These are phyloP conservation scores for Andrena chrysosceles DNA, from an alignment of 2,888 invertebrate species.

Conservation along the genomic window DNA sequence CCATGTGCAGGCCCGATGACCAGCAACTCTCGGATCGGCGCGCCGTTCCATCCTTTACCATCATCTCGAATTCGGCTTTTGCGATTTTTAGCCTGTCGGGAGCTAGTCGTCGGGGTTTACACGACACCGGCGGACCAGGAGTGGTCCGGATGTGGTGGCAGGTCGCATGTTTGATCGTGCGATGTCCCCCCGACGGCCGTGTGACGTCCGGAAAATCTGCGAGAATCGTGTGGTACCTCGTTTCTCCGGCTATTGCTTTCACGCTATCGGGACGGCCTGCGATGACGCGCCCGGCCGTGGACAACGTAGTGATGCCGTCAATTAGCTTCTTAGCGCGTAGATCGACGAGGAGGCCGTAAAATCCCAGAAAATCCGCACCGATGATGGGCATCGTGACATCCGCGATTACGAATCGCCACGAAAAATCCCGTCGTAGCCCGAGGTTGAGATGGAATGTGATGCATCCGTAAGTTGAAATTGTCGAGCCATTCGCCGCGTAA, in stretches of 20 bases:
- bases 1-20: constrained; percentile 11
- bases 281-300: neutral
- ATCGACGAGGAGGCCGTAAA: neutral
- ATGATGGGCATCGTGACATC: constrained; percentile 8
- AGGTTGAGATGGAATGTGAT: too few relatives aligned
- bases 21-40: constrained; percentile 4
- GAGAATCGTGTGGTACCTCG: neutral
- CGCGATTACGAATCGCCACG: constrained; percentile 5
- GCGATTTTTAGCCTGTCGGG: neutral
- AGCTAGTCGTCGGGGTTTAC: neutral
- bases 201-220: neutral
- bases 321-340: neutral
- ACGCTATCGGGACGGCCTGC: neutral
- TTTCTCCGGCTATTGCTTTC: neutral
- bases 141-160: constrained; percentile 7
- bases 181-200: neutral
- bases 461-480: too few relatives aligned
- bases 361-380: neutral
- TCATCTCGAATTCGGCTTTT: constrained; percentile 1
- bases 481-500: too few relatives aligned
- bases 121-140: constrained; percentile 2
- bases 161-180: neutral
- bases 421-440: too few relatives aligned
- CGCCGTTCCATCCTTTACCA: neutral
- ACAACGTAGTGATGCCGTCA: neutral